Conservation (phyloP, 2,113 vertebrate species). For the Mustela nigripes region DNA sequence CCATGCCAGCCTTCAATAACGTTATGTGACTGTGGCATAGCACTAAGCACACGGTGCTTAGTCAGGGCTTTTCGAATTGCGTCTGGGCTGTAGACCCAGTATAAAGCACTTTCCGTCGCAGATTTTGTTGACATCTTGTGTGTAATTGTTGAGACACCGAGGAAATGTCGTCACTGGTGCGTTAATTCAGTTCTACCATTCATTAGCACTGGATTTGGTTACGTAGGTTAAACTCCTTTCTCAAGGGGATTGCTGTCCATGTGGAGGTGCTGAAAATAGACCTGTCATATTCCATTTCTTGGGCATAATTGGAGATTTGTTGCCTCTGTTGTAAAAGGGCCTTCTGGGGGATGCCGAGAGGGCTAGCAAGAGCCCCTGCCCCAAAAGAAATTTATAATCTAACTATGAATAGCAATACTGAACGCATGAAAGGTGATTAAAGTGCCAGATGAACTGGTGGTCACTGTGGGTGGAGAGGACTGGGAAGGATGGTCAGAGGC, state of each 20-base stretch:
- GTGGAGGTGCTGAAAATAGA: not conserved
- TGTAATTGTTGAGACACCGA: not conserved
- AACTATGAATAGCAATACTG: not conserved
- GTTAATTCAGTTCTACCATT: not conserved
- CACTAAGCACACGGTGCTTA: accelerated
- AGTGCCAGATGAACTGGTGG: not conserved
- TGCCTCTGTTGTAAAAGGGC: not conserved
- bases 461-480: not conserved
- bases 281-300: not conserved
- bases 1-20: not conserved
- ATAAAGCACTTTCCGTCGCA: not conserved
- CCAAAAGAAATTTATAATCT: not conserved
- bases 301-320: not conserved
- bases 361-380: not conserved
- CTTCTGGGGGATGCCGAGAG: not conserved
- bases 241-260: not conserved
- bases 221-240: not conserved
- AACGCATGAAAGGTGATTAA: not conserved
- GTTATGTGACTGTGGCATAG: not conserved
- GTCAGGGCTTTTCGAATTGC: not conserved
- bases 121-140: not conserved
- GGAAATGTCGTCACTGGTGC: not conserved
- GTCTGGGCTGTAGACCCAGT: not conserved
- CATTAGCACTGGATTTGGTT: not conserved
- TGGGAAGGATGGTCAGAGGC: not conserved